These are phyloP conservation scores for Pogonus chalceus DNA, from an alignment of 1,140 invertebrate species.

Conservation along the genomic window DNA sequence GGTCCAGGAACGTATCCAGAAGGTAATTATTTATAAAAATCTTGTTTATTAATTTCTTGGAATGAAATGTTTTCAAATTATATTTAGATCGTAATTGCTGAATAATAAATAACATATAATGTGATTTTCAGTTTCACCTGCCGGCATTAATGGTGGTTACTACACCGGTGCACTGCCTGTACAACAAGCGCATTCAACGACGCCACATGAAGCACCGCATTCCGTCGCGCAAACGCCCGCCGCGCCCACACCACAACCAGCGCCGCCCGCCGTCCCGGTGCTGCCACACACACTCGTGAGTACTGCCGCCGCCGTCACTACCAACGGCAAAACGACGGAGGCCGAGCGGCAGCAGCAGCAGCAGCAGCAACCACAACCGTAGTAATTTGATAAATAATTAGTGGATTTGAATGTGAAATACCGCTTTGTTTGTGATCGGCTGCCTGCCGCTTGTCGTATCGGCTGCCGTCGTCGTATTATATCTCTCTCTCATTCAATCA, in stretches of 20 bases:
- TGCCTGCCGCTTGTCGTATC: too few species aligned
- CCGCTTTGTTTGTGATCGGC: too few species aligned
- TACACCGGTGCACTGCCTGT: slow-evolving; percentile 56
- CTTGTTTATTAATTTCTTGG: slow-evolving; percentile 5
- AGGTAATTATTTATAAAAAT: slow-evolving; percentile 32
- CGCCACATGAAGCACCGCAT: slow-evolving; percentile 59
- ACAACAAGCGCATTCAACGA: slow-evolving; percentile 67
- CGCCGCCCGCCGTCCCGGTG: slow-evolving; percentile 31
- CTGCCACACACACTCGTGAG: slow-evolving; percentile 33
- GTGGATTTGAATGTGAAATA: too few species aligned
- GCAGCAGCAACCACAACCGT: too few species aligned
- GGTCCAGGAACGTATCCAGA: slow-evolving; percentile 43
- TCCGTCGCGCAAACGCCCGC: slow-evolving; percentile 39
- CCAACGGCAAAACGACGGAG: slow-evolving; percentile 13
- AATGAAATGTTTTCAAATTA: slow-evolving; percentile 1
- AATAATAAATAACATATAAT: neutral
- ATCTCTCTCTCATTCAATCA: too few species aligned
- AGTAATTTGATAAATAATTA: too few species aligned
- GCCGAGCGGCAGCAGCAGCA: neutral
- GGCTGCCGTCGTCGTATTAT: too few species aligned
- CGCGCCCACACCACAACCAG: slow-evolving; percentile 37
- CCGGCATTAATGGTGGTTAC: slow-evolving; percentile 61
- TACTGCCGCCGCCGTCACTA: slow-evolving; percentile 16
- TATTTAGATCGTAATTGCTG: neutral
- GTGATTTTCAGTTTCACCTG: slow-evolving; percentile 35